Percentiles rank a stretch among this genome's conserved stretches.
Evolutionary conservation across 2,797 vertebrate species (phyloP).

Genomic region (Tragelaphus oryx): DNA sequence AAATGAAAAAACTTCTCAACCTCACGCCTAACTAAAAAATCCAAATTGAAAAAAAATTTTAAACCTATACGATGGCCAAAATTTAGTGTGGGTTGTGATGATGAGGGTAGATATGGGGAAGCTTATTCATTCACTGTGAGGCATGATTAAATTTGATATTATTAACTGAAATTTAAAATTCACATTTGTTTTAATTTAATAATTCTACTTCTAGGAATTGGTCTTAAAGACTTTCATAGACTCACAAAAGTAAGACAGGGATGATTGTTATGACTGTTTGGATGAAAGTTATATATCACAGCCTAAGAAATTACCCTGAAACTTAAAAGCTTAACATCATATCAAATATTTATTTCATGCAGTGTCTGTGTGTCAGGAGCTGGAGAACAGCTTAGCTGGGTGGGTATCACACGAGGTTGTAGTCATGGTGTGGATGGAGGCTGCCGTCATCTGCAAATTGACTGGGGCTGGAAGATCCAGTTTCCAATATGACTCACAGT

Average conservation of each 20-base stretch:
- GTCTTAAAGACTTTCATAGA: background rate
- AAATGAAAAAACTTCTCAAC: background rate
- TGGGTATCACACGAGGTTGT: background rate
- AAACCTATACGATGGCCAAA: background rate
- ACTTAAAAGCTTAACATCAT: background rate
- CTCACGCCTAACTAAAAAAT: background rate
- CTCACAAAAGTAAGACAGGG: background rate
- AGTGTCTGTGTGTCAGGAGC: background rate
- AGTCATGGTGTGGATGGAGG: background rate
- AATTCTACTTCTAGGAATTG: slow-evolving; percentile 14
- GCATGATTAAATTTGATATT: background rate
- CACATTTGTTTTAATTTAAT: background rate
- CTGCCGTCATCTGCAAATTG: background rate
- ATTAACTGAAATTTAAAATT: background rate
- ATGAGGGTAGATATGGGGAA: background rate
- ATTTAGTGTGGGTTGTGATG: background rate
- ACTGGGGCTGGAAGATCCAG: background rate
- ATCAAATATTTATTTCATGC: background rate
- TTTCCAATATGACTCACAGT: background rate
- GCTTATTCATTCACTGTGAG: background rate
- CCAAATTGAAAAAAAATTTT: background rate
- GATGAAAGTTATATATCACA: background rate
- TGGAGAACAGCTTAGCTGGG: background rate
- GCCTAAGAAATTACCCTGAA: background rate
- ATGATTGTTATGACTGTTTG: background rate